phyloP scores from a whole-genome alignment of 2,888 invertebrate species.

The Pristionchus japonicus region DNA sequence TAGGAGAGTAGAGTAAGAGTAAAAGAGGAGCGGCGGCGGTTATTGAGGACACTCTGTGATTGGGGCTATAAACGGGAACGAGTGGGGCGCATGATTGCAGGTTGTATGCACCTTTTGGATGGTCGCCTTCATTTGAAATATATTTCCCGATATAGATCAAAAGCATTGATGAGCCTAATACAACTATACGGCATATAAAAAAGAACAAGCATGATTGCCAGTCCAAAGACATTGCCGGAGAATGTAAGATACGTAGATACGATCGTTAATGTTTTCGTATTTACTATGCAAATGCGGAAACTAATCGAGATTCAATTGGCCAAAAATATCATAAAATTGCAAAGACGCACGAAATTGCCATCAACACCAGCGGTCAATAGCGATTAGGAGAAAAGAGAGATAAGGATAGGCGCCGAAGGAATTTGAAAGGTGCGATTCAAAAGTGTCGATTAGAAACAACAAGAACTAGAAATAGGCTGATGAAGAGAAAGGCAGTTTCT shows the following conservation, averaged over 20 bases:
- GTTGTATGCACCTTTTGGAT: neutral
- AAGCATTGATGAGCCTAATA: no score
- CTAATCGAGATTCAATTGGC: no score
- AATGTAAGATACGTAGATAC: no score
- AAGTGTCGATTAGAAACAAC: neutral
- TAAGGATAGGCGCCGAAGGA: neutral
- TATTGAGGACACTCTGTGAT: constrained; percentile 28
- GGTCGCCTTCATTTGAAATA: no score
- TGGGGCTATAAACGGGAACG: constrained; percentile 24
- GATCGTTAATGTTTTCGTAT: no score
- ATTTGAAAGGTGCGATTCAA: neutral
- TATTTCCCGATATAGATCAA: no score
- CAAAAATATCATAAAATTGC: neutral
- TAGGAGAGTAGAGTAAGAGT: no score
- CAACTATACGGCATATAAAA: no score
- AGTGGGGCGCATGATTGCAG: neutral
- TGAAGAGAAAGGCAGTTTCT: neutral
- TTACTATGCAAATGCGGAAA: no score
- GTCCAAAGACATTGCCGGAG: no score
- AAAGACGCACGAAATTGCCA: neutral
- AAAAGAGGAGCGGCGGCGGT: neutral
- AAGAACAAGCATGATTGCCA: no score
- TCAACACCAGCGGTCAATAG: neutral
- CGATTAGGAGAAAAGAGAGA: neutral
- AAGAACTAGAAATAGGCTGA: neutral